These are phyloP conservation scores for Eilema caniola DNA, from an alignment of 2,888 invertebrate genomes.

Conservation along the genomic window DNA sequence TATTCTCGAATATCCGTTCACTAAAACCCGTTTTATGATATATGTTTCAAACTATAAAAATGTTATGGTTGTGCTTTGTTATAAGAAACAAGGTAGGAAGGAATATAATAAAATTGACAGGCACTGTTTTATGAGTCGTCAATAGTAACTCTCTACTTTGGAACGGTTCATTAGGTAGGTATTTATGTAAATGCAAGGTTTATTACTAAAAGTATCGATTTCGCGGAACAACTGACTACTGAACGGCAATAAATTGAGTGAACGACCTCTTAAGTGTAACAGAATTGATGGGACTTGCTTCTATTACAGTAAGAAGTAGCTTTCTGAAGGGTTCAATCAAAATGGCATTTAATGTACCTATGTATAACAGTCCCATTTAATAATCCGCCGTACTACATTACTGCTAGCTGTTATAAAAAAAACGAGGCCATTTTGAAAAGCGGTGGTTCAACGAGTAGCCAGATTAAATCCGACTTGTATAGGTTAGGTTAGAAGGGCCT, in stretches of 20 bases:
- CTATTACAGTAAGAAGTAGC: conserved; percentile 7
- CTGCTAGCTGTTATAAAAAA: too few relatives aligned
- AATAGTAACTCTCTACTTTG: conserved; percentile 47
- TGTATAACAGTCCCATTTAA: too few relatives aligned
- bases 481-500: too few relatives aligned
- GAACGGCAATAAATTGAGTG: conserved; percentile 40
- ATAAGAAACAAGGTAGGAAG: conserved; percentile 70
- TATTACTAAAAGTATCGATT: conserved; percentile 61
- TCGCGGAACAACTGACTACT: conserved; percentile 31
- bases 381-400: too few relatives aligned
- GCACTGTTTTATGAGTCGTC: conserved; percentile 70
- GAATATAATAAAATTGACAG: conserved; percentile 72
- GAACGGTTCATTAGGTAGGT: conserved; percentile 58
- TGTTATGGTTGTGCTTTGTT: conserved; percentile 75
- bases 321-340: not conserved
- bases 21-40: conserved; percentile 72
- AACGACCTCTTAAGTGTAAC: conserved; percentile 28
- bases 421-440: too few relatives aligned
- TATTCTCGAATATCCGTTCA: conserved; percentile 64
- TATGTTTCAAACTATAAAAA: conserved; percentile 76
- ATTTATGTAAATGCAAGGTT: conserved; percentile 69
- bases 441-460: too few relatives aligned
- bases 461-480: too few relatives aligned
- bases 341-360: not conserved
- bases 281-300: conserved; percentile 14